Conservation (phyloP, 2,888 invertebrate species). For the Limenitis camilla region DNA sequence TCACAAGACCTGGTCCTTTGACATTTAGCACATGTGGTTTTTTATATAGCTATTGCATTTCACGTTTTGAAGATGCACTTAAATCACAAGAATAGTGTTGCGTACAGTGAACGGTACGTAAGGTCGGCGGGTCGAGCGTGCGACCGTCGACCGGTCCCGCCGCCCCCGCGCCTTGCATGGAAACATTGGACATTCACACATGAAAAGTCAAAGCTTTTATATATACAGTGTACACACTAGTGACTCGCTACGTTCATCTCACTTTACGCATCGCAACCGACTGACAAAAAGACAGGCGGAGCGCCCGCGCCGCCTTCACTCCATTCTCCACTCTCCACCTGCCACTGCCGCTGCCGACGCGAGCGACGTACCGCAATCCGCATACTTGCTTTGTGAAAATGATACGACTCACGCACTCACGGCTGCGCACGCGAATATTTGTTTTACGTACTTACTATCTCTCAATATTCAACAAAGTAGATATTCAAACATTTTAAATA, state of each 20-base stretch:
- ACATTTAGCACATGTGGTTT: constrained; percentile 23
- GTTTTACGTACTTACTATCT: too few relatives aligned
- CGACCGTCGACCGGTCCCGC: constrained; percentile 58
- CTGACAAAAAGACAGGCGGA: constrained; percentile 31
- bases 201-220: constrained; percentile 24
- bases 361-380: constrained; percentile 1
- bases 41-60: constrained; percentile 31
- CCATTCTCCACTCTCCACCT: constrained; percentile 20
- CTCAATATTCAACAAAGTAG: too few relatives aligned
- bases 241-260: constrained; percentile 27
- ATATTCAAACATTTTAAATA: too few relatives aligned
- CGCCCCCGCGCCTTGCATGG: constrained; percentile 53
- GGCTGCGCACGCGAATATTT: constrained; percentile 1
- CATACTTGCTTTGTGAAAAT: constrained; percentile 14
- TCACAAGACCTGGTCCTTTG: constrained; percentile 26
- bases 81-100: constrained; percentile 49
- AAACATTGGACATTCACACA: constrained; percentile 39
- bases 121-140: constrained; percentile 72
- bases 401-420: background rate
- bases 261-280: constrained; percentile 31
- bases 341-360: too few relatives aligned
- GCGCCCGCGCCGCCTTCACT: constrained; percentile 28
- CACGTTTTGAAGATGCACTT: constrained; percentile 46
- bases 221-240: constrained; percentile 15
- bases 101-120: constrained; percentile 69